Evolutionary conservation across 2,113 vertebrate genomes (phyloP).

Genomic region (Trematocara marginatum): DNA sequence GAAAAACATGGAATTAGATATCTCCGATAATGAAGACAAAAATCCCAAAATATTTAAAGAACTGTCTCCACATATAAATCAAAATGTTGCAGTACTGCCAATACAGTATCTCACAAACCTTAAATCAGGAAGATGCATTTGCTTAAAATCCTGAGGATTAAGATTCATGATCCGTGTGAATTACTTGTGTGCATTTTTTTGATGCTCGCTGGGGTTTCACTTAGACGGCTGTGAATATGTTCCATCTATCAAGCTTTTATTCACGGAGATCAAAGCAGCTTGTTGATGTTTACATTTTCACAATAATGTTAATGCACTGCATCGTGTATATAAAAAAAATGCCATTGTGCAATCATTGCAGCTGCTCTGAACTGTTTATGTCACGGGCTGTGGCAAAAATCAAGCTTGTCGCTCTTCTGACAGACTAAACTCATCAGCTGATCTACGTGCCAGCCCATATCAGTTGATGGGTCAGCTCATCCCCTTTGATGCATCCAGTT

Average conservation of each 20-base stretch:
- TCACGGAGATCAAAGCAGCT: conserved; percentile 32
- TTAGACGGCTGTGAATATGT: not conserved
- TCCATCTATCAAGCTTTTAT: not conserved
- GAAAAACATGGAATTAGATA: conserved; percentile 12
- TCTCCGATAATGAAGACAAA: conserved; percentile 55
- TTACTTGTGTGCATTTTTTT: conserved; percentile 1
- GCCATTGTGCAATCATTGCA: not conserved
- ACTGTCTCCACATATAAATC: conserved; percentile 38
- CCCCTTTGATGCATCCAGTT: not conserved
- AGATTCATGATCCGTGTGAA: conserved; percentile 34
- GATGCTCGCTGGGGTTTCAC: not conserved
- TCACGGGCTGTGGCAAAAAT: not conserved
- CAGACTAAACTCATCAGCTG: not conserved
- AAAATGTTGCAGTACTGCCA: conserved; percentile 14
- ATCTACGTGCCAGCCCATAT: not conserved
- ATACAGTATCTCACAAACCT: conserved; percentile 27
- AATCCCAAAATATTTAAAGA: conserved; percentile 63
- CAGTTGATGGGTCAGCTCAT: not conserved
- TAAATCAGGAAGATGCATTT: conserved; percentile 42
- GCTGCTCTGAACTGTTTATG: conserved; percentile 1
- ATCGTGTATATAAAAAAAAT: not conserved
- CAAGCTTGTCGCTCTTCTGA: not conserved
- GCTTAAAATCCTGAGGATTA: conserved; percentile 10
- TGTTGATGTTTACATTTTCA: conserved; percentile 33
- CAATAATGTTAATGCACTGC: not conserved